Conservation (phyloP, 2,797 vertebrate species). For the Poecile montanus region DNA sequence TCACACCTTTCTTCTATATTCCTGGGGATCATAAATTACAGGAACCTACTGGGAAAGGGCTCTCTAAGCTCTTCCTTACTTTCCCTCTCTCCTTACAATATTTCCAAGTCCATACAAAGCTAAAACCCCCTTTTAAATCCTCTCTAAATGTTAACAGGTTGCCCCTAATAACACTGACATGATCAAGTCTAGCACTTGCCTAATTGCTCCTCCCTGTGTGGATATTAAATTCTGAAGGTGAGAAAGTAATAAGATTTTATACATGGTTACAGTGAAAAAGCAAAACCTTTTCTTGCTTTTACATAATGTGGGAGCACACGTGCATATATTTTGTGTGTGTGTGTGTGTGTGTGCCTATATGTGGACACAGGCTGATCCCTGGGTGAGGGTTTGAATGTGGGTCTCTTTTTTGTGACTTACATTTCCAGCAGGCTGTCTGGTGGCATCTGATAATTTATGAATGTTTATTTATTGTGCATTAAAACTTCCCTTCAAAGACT, state of each 20-base stretch:
- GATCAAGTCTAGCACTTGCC: background rate
- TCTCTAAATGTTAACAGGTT: background rate
- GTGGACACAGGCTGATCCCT: background rate
- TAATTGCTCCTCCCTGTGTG: background rate
- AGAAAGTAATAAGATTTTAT: background rate
- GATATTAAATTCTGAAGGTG: background rate
- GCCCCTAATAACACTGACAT: background rate
- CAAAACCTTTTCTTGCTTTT: background rate
- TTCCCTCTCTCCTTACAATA: background rate
- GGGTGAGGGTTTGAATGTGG: too few species aligned
- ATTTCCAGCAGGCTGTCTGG: background rate
- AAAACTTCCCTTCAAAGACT: background rate
- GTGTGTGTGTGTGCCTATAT: too few species aligned
- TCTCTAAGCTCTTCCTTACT: background rate
- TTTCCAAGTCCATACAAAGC: background rate
- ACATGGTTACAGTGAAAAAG: background rate
- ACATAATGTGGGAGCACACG: fast-evolving
- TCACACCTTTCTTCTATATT: background rate
- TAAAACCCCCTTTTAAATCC: background rate
- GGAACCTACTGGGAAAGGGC: background rate
- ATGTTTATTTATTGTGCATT: background rate
- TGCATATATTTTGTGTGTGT: too few species aligned
- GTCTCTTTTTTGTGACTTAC: background rate
- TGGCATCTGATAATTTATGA: background rate
- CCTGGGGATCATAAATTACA: background rate